Percentiles rank a stretch among this genome's conserved stretches.
Evolutionary conservation across 1,140 invertebrate genomes (phyloP).

Genomic region (Oryzaephilus surinamensis): DNA sequence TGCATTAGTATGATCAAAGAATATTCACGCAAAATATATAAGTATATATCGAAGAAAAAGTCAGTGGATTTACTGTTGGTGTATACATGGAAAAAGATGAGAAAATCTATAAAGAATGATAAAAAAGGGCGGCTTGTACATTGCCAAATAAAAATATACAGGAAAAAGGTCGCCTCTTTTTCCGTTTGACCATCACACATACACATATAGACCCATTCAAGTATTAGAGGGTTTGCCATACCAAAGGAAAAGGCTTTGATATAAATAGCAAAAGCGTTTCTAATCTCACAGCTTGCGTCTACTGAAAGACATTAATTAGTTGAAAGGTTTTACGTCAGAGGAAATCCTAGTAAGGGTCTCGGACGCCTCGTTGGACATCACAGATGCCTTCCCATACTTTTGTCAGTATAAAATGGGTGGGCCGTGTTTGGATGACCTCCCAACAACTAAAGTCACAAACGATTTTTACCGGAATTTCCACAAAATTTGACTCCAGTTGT

Average conservation of each 20-base stretch:
- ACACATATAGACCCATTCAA: neutral
- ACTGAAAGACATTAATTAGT: conserved; percentile 1
- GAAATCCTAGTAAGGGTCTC: neutral
- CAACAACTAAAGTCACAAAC: no score
- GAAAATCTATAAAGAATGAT: no score
- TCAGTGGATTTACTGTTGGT: no score
- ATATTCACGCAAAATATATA: no score
- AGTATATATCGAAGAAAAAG: no score
- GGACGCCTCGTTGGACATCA: neutral
- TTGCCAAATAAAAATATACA: neutral
- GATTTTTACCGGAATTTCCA: conserved; percentile 7
- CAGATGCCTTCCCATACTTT: no score
- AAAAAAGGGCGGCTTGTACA: neutral
- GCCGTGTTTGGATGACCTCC: no score
- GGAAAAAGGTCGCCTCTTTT: neutral
- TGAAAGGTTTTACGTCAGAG: neutral
- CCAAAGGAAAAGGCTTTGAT: no score
- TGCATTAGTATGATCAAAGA: no score
- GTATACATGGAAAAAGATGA: no score
- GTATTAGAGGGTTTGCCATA: neutral
- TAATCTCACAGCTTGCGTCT: neutral
- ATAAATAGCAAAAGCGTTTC: neutral
- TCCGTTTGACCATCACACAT: neutral
- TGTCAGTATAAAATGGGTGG: no score
- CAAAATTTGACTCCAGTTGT: no score